phyloP scores from a whole-genome alignment of 2,113 vertebrate genomes.

The Morone saxatilis region DNA sequence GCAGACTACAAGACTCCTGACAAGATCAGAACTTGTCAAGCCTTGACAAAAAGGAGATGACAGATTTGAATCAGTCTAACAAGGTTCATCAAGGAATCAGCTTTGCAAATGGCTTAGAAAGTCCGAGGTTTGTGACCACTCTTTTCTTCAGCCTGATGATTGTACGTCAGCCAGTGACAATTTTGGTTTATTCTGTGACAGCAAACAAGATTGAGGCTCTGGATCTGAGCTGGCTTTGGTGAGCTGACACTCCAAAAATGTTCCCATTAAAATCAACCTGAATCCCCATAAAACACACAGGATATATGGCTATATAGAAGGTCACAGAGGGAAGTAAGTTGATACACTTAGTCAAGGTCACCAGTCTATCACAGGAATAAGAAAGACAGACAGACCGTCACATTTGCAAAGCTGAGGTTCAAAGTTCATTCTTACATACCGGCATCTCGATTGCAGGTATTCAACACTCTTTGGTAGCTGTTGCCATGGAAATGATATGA shows the following conservation, averaged over 20 bases:
- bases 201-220: background rate
- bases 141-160: background rate
- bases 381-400: background rate
- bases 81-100: background rate
- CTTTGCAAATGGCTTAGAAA: slow-evolving; percentile 20
- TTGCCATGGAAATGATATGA: slow-evolving; percentile 2
- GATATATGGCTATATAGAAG: no score
- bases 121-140: background rate
- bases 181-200: background rate
- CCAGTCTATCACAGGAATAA: background rate
- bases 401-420: background rate
- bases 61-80: slow-evolving; percentile 30
- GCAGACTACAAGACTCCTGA: slow-evolving; percentile 5
- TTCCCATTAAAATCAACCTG: background rate
- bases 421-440: background rate
- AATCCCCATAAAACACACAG: background rate
- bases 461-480: background rate
- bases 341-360: background rate
- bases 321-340: background rate
- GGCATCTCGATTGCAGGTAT: background rate
- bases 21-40: slow-evolving; percentile 25
- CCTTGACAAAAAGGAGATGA: slow-evolving; percentile 8
- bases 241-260: background rate
- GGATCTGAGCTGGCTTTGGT: background rate
- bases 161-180: background rate